Evolutionary conservation across 1,140 invertebrate species (phyloP).

Genomic region (Zelostemma sp.): DNA sequence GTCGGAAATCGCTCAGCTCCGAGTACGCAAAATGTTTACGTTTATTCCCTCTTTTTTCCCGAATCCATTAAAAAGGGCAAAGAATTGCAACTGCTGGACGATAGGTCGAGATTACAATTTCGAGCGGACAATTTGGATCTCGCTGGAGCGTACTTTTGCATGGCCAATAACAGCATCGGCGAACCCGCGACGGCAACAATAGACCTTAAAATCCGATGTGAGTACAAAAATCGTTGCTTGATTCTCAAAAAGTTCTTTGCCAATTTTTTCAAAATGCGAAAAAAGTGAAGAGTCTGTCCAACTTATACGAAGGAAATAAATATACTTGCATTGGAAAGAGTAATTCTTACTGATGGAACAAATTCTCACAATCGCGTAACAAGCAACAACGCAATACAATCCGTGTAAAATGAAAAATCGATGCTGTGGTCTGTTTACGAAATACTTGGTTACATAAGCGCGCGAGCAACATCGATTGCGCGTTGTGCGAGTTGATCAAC

Average conservation of each 20-base stretch:
- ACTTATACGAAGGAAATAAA: too few relatives aligned
- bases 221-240: constrained; percentile 32
- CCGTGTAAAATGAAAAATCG: constrained; percentile 22
- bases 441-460: constrained; percentile 25
- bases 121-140: constrained; percentile 75
- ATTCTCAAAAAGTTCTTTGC: too few relatives aligned
- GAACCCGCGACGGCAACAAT: constrained; percentile 76
- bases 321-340: too few relatives aligned
- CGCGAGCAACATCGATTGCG: constrained; percentile 18
- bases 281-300: too few relatives aligned
- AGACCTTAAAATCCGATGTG: constrained; percentile 63
- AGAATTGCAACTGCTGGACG: constrained; percentile 74
- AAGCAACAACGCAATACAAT: constrained; percentile 12
- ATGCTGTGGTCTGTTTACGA: constrained; percentile 23
- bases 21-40: too few relatives aligned
- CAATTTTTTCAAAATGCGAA: too few relatives aligned
- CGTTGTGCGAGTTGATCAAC: constrained; percentile 37
- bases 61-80: too few relatives aligned
- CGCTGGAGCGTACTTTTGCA: constrained; percentile 80
- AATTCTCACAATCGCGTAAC: constrained; percentile 15
- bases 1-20: too few relatives aligned
- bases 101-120: constrained; percentile 75
- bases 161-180: constrained; percentile 80
- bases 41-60: too few relatives aligned
- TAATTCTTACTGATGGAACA: neutral